These are phyloP conservation scores for Micropterix aruncella DNA, from an alignment of 2,888 invertebrate genomes.

Conservation along the genomic window DNA sequence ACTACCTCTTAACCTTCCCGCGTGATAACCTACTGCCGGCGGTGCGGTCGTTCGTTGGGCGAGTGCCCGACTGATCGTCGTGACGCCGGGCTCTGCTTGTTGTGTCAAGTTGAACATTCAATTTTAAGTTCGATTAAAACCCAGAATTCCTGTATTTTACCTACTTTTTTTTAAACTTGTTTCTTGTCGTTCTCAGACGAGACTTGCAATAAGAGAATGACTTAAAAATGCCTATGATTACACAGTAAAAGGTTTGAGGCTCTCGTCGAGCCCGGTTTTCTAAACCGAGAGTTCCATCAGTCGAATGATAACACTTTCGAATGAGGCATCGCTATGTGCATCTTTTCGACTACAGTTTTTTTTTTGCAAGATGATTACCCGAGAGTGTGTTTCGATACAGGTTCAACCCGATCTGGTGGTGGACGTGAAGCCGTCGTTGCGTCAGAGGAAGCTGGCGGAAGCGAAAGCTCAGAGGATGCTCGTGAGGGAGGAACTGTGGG, in stretches of 20 bases:
- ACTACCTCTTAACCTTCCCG: too few relatives aligned
- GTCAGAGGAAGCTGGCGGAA: slow-evolving; percentile 70
- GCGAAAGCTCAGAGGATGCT: slow-evolving; percentile 73
- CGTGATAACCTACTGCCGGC: too few relatives aligned
- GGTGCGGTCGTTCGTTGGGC: too few relatives aligned
- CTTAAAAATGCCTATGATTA: slow-evolving; percentile 32
- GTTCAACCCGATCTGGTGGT: slow-evolving; percentile 83
- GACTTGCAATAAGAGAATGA: too few relatives aligned
- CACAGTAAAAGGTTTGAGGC: slow-evolving; percentile 41
- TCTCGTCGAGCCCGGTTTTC: slow-evolving; percentile 29
- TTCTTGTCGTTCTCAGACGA: too few relatives aligned
- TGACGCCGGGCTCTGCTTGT: too few relatives aligned
- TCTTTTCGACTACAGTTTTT: too few relatives aligned
- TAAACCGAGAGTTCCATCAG: slow-evolving; percentile 29
- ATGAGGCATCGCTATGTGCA: slow-evolving; percentile 26
- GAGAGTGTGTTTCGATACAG: slow-evolving; percentile 17
- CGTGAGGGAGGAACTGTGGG: slow-evolving; percentile 53
- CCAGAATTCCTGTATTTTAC: too few relatives aligned
- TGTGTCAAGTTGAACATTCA: too few relatives aligned
- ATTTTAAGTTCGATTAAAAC: too few relatives aligned
- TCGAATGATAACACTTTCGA: slow-evolving; percentile 25
- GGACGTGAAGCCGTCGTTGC: slow-evolving; percentile 87
- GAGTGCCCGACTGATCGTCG: too few relatives aligned
- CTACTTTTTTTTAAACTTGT: not conserved
- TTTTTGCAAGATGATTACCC: too few relatives aligned